These are phyloP conservation scores for Cichladusa arquata DNA, from an alignment of 2,113 vertebrate genomes.

Conservation along the genomic window DNA sequence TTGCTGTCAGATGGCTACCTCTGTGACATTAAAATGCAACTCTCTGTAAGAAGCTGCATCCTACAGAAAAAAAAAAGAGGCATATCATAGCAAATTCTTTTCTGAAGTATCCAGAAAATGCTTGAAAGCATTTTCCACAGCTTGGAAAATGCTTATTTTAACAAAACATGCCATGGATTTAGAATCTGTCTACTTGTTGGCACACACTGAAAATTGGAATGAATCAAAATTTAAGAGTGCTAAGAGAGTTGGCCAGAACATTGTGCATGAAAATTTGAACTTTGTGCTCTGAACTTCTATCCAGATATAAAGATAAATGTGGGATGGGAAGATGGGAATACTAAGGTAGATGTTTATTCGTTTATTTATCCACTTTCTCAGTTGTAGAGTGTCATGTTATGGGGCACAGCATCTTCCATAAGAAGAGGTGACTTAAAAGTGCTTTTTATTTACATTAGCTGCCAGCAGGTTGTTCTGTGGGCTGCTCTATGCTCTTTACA, in stretches of 20 bases:
- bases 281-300: neutral
- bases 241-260: neutral
- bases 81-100: neutral
- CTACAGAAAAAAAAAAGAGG: neutral
- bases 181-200: neutral
- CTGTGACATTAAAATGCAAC: neutral
- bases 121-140: neutral
- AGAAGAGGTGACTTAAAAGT: neutral
- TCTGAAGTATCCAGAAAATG: neutral
- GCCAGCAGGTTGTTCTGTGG: neutral
- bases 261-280: neutral
- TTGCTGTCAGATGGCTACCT: neutral
- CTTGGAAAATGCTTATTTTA: neutral
- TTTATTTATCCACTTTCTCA: neutral
- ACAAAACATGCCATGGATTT: fast-evolving
- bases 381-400: neutral
- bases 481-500: neutral
- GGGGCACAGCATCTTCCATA: neutral
- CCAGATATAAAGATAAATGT: too few species aligned
- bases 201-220: neutral
- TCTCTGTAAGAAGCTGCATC: neutral
- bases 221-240: neutral
- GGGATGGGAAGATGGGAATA: fast-evolving
- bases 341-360: neutral
- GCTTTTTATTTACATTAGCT: neutral